Conservation (phyloP, 2,797 vertebrate species). For the Enteromius thamalakanensis region DNA sequence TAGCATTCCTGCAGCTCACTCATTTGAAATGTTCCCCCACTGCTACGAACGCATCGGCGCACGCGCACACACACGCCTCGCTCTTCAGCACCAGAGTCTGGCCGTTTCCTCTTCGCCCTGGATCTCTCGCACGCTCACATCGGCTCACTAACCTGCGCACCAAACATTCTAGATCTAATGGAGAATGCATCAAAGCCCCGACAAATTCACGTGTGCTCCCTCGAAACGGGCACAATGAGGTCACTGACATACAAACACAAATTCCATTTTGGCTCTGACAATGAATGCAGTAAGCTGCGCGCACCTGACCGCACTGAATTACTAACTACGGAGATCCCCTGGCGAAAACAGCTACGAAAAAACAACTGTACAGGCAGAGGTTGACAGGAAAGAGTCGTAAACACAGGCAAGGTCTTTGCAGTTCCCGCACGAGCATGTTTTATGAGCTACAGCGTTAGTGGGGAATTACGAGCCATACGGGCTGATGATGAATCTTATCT, state of each 20-base stretch:
- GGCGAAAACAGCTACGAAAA: not conserved
- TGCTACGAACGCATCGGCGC: constrained; percentile 71
- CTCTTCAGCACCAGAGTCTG: not conserved
- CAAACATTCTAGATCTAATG: not conserved
- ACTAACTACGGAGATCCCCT: constrained; percentile 44
- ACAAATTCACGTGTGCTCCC: not conserved
- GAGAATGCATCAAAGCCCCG: not conserved
- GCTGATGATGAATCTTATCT: constrained; percentile 68
- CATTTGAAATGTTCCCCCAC: constrained; percentile 72
- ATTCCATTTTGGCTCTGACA: constrained; percentile 28
- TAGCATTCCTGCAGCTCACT: constrained; percentile 75
- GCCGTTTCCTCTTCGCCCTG: not conserved
- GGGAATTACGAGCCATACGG: constrained; percentile 47
- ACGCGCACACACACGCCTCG: constrained; percentile 18
- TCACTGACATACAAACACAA: constrained; percentile 46
- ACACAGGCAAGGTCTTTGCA: constrained; percentile 20
- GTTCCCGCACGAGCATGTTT: constrained; percentile 56
- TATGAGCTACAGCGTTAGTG: constrained; percentile 13
- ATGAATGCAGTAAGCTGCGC: not conserved
- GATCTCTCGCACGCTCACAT: not conserved
- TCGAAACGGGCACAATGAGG: constrained; percentile 26
- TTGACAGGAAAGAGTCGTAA: constrained; percentile 35
- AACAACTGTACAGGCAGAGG: not conserved
- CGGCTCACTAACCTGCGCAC: not conserved
- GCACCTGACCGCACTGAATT: not conserved